phyloP scores from a whole-genome alignment of 92 coral and sea anemone genomes.

The Anthopleura xanthogrammica region DNA sequence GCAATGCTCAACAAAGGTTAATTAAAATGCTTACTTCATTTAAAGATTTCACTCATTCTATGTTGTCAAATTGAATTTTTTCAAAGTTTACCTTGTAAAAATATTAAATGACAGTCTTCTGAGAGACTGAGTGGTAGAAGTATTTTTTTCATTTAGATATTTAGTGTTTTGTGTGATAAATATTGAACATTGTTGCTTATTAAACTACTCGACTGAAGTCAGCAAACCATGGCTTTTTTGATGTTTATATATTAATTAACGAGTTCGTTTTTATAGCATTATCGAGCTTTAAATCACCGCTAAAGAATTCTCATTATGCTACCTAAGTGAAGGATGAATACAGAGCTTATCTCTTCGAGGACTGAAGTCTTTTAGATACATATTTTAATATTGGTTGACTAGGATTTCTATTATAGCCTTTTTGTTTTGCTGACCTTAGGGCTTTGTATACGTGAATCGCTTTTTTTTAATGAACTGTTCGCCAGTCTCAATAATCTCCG shows the following conservation, averaged over 20 bases:
- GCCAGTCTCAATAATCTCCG: slow-evolving; percentile 1
- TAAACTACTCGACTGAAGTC: neutral
- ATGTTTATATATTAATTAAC: slow-evolving; percentile 28
- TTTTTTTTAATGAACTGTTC: neutral
- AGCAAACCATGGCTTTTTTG: slow-evolving; percentile 8
- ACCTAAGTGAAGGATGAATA: neutral
- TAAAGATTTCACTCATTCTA: neutral
- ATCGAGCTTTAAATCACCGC: neutral
- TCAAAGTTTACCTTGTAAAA: too few relatives aligned
- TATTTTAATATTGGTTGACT: neutral
- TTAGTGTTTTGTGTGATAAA: neutral
- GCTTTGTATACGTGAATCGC: neutral
- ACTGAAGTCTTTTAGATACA: neutral
- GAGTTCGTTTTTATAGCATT: slow-evolving; percentile 12
- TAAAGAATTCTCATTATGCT: neutral
- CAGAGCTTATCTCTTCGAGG: neutral
- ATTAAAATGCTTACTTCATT: too few relatives aligned
- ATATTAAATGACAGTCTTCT: too few relatives aligned
- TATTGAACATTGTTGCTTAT: neutral
- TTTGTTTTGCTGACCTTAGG: slow-evolving; percentile 1
- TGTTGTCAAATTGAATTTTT: too few relatives aligned
- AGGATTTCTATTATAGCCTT: neutral
- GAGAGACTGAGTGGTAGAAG: too few relatives aligned
- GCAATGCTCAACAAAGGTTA: neutral
- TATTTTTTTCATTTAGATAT: neutral